Conservation (phyloP, 2,888 invertebrate genomes). For the Caenorhabditis angaria region DNA sequence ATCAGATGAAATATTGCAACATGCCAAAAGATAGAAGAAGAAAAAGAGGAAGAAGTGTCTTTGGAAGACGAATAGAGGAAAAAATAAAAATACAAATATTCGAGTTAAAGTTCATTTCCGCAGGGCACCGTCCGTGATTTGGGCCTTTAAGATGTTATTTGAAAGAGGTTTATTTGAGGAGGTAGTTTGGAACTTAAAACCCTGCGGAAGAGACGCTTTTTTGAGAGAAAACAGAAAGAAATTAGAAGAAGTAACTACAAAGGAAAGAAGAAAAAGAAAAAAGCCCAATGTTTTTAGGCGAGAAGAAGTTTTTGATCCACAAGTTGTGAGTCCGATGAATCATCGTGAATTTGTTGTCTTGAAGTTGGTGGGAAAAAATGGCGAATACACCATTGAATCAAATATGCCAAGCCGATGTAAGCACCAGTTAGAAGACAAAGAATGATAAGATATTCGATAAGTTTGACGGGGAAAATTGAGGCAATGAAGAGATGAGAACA, state of each 20-base stretch:
- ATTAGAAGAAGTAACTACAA: conserved; percentile 13
- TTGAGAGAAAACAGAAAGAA: neutral
- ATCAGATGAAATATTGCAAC: conserved; percentile 21
- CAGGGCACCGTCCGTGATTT: conserved; percentile 30
- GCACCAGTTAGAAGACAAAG: conserved; percentile 65
- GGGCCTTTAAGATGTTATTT: neutral
- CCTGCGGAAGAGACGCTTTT: conserved; percentile 38
- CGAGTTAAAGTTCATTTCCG: conserved; percentile 38
- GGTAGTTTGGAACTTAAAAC: conserved; percentile 44
- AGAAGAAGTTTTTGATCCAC: neutral
- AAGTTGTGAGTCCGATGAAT: neutral
- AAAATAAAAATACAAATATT: conserved; percentile 8
- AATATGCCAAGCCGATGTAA: conserved; percentile 68
- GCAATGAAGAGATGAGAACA: conserved; percentile 45
- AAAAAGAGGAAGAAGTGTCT: conserved; percentile 16
- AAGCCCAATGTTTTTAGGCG: neutral
- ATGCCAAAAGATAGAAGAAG: conserved; percentile 25
- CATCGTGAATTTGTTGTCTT: neutral
- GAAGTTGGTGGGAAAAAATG: conserved; percentile 54
- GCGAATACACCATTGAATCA: conserved; percentile 63
- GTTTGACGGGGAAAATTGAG: conserved; percentile 64
- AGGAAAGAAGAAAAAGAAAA: conserved; percentile 9
- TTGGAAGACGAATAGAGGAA: conserved; percentile 17
- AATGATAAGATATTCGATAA: conserved; percentile 67
- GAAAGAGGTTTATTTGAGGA: conserved; percentile 9